Percentiles rank a stretch among this genome's conserved stretches.
phyloP scores from a whole-genome alignment of 2,797 vertebrate species.

The Agapornis canus region DNA sequence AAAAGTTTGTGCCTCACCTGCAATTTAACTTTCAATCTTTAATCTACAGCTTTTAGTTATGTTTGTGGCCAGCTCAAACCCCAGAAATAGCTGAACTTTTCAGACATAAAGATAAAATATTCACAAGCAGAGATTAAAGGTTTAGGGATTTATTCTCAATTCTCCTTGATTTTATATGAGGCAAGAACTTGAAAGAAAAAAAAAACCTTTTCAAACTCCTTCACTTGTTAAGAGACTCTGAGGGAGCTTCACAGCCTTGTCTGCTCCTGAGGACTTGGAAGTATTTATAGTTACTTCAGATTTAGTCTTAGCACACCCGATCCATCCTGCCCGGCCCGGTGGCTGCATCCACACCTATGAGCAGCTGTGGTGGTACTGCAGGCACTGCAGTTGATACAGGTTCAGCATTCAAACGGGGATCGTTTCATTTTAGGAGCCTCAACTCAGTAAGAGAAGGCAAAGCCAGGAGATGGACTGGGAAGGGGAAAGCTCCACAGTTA shows the following conservation, averaged over 20 bases:
- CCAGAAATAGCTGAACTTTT: neutral
- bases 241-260: neutral
- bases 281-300: neutral
- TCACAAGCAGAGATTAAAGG: neutral
- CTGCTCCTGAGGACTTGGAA: neutral
- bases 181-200: neutral
- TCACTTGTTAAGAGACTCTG: neutral
- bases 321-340: neutral
- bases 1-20: neutral
- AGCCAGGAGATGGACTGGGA: neutral
- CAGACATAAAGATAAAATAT: neutral
- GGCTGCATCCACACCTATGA: neutral
- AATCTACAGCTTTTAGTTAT: neutral
- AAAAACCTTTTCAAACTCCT: neutral
- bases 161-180: neutral
- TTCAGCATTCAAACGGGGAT: neutral
- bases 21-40: neutral
- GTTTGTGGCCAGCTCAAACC: neutral
- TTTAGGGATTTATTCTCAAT: neutral
- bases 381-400: neutral
- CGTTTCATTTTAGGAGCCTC: neutral
- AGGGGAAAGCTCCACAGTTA: neutral
- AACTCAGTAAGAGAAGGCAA: neutral
- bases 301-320: neutral
- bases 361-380: neutral